Evolutionary conservation across 2,888 invertebrate genomes (phyloP).

Genomic region (Stenolophus ochropezus): DNA sequence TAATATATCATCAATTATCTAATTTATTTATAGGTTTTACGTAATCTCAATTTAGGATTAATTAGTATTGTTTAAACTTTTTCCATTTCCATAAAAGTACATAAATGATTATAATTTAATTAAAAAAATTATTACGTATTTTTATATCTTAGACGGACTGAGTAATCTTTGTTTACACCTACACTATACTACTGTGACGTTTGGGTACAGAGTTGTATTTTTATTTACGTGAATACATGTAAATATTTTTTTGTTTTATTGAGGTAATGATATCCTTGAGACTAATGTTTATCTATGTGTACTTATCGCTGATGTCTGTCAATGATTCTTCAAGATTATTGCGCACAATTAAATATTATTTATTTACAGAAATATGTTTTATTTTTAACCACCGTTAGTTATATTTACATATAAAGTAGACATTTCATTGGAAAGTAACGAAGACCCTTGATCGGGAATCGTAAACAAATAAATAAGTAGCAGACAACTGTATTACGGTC

Average conservation of each 20-base stretch:
- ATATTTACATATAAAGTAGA: constrained; percentile 8
- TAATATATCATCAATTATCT: too few relatives aligned
- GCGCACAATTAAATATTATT: constrained; percentile 2
- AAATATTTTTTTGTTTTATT: constrained; percentile 12
- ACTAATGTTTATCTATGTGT: constrained; percentile 17
- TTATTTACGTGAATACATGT: neutral
- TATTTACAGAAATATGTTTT: neutral
- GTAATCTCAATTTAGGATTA: too few relatives aligned
- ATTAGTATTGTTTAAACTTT: too few relatives aligned
- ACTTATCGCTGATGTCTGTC: constrained; percentile 35
- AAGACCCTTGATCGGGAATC: constrained; percentile 40
- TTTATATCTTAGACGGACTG: neutral
- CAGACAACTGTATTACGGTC: constrained; percentile 41
- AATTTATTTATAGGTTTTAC: too few relatives aligned
- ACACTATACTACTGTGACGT: neutral
- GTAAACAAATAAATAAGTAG: constrained; percentile 37
- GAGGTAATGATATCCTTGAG: constrained; percentile 25
- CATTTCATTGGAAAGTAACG: constrained; percentile 7
- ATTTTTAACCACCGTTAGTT: constrained; percentile 12
- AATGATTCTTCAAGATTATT: constrained; percentile 24
- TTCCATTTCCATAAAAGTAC: neutral
- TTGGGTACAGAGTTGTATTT: neutral
- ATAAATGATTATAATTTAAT: neutral
- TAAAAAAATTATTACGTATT: neutral
- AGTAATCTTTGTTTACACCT: neutral